Evolutionary conservation across 1,140 invertebrate species (phyloP).

Genomic region (Aphidius gifuensis): DNA sequence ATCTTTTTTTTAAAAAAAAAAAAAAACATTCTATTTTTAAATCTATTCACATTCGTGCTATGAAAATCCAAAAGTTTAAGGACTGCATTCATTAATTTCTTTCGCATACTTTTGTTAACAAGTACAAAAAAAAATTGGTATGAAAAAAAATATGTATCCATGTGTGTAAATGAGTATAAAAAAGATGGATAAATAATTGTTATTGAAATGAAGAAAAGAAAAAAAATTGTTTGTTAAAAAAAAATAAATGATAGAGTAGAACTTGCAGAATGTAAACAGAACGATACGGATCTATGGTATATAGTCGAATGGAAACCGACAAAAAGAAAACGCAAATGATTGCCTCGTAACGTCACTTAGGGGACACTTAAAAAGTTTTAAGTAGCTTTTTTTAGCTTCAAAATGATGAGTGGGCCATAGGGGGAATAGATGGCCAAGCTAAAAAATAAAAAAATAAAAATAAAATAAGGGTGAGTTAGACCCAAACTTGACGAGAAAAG

Average conservation of each 20-base stretch:
- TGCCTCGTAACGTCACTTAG: slow-evolving; percentile 39
- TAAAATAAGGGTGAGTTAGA: not conserved
- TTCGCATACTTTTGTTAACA: not conserved
- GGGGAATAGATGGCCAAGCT: slow-evolving; percentile 9
- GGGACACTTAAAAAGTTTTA: slow-evolving; percentile 44
- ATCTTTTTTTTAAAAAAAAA: slow-evolving; percentile 9
- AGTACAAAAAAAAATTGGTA: not conserved
- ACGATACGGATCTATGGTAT: slow-evolving; percentile 8
- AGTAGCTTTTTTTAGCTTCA: slow-evolving; percentile 33
- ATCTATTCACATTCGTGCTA: slow-evolving; percentile 34
- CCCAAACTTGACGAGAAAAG: not conserved
- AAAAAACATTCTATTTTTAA: slow-evolving; percentile 20
- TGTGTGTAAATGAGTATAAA: slow-evolving; percentile 7
- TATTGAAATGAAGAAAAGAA: slow-evolving; percentile 10
- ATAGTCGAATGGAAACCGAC: slow-evolving; percentile 27
- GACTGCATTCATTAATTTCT: slow-evolving; percentile 4
- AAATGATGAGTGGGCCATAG: not conserved
- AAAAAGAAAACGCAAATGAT: slow-evolving; percentile 37
- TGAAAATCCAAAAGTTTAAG: slow-evolving; percentile 12
- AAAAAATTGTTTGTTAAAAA: slow-evolving; percentile 8
- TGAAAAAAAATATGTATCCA: slow-evolving; percentile 3
- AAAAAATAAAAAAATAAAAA: not conserved
- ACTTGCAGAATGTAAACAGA: slow-evolving; percentile 22
- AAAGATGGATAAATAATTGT: not conserved
- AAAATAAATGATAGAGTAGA: slow-evolving; percentile 11